Percentiles rank a stretch among this genome's conserved stretches.
These are phyloP conservation scores for Ashinkailepas kermadecensis DNA, from an alignment of 2,888 invertebrate genomes.

Conservation along the genomic window DNA sequence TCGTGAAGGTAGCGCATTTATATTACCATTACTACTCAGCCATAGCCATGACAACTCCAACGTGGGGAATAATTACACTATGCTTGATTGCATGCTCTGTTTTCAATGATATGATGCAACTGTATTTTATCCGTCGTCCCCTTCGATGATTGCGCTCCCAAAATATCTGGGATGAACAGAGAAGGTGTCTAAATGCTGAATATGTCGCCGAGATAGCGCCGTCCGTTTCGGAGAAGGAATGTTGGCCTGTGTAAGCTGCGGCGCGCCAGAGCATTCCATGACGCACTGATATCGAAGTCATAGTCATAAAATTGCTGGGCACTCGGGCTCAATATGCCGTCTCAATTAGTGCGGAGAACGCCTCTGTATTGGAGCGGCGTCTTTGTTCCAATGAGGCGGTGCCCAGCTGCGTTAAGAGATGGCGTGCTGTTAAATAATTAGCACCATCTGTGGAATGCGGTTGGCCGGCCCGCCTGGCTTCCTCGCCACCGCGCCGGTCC, in stretches of 20 bases:
- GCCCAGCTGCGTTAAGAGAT: neutral
- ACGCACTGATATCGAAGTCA: neutral
- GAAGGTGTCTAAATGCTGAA: too few relatives aligned
- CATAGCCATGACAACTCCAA: too few relatives aligned
- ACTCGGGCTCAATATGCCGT: neutral
- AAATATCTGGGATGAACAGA: too few relatives aligned
- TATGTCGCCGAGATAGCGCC: neutral
- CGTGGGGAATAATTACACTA: too few relatives aligned
- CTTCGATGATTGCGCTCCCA: too few relatives aligned
- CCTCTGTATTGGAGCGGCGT: neutral
- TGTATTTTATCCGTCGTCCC: too few relatives aligned
- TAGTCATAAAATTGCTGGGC: neutral
- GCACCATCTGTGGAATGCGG: neutral
- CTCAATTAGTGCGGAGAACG: neutral
- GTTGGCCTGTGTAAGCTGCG: neutral
- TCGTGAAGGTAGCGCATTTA: too few relatives aligned
- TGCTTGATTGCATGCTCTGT: too few relatives aligned
- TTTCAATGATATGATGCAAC: too few relatives aligned
- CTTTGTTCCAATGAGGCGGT: neutral
- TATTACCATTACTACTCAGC: too few relatives aligned
- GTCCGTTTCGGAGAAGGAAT: neutral
- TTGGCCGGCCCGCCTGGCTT: neutral
- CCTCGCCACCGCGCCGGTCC: neutral
- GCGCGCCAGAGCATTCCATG: too few relatives aligned
- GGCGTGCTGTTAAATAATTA: conserved; percentile 10